phyloP scores from a whole-genome alignment of 2,797 vertebrate genomes.

The Pygocentrus nattereri region DNA sequence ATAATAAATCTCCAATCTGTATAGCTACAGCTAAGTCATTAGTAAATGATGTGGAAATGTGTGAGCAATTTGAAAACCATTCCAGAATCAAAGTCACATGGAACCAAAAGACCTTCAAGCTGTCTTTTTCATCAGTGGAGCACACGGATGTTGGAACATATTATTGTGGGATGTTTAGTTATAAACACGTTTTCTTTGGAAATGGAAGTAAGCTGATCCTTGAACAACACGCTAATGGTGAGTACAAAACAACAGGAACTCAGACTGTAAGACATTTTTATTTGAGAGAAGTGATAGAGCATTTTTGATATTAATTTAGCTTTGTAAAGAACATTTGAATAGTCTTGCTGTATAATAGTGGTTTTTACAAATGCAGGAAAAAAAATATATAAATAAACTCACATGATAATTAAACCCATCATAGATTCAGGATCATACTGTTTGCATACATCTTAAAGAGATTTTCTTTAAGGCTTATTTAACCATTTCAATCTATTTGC shows the following conservation, averaged over 20 bases:
- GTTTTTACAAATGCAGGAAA: too few species aligned
- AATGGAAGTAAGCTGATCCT: conserved; percentile 4
- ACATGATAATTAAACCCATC: too few species aligned
- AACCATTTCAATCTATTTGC: too few species aligned
- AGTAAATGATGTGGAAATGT: background rate
- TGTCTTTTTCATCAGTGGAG: conserved; percentile 16
- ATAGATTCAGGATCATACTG: too few species aligned
- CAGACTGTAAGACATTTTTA: too few species aligned
- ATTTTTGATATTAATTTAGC: background rate
- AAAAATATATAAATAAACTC: too few species aligned
- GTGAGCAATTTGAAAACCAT: background rate
- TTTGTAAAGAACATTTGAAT: background rate
- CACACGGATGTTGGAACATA: background rate
- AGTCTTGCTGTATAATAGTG: too few species aligned
- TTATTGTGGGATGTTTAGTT: background rate
- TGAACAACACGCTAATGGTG: background rate
- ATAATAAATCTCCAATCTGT: background rate
- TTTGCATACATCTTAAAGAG: too few species aligned
- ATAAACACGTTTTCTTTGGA: background rate
- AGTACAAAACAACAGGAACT: background rate
- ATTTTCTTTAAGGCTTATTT: too few species aligned
- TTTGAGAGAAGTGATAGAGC: background rate
- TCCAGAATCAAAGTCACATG: conserved; percentile 8
- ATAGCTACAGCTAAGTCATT: background rate
- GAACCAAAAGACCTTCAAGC: background rate